Evolutionary conservation across 2,888 invertebrate genomes (phyloP).

Genomic region (Candidula unifasciata): DNA sequence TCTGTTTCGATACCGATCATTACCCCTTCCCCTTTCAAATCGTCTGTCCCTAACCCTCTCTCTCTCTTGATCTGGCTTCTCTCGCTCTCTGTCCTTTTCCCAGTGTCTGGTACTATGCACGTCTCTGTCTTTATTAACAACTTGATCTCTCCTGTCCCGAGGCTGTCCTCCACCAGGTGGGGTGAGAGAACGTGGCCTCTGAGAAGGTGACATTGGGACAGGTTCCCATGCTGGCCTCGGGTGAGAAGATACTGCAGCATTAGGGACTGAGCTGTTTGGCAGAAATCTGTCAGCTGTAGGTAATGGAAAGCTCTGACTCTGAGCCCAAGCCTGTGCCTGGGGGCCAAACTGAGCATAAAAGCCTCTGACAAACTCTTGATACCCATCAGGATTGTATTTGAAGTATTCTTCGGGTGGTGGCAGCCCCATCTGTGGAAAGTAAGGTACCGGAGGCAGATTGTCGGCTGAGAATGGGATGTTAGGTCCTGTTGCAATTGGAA

Average conservation of each 20-base stretch:
- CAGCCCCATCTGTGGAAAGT: slow-evolving; percentile 45
- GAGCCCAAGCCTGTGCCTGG: slow-evolving; percentile 51
- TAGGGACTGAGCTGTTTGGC: slow-evolving; percentile 54
- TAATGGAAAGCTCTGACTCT: slow-evolving; percentile 51
- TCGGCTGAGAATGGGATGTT: neutral
- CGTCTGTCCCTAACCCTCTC: slow-evolving; percentile 26
- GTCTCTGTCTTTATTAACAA: slow-evolving; percentile 27
- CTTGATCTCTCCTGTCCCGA: slow-evolving; percentile 30
- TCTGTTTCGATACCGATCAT: slow-evolving; percentile 14
- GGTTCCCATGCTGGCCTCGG: slow-evolving; percentile 48
- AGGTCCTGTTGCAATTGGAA: neutral
- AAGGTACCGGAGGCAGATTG: slow-evolving; percentile 48
- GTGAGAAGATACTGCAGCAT: slow-evolving; percentile 51
- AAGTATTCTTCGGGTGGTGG: slow-evolving; percentile 51
- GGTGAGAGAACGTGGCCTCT: slow-evolving; percentile 43
- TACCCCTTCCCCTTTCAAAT: slow-evolving; percentile 35
- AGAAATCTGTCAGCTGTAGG: slow-evolving; percentile 53
- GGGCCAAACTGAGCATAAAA: slow-evolving; percentile 47
- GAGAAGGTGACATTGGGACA: slow-evolving; percentile 45
- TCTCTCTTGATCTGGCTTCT: slow-evolving; percentile 9
- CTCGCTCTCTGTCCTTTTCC: slow-evolving; percentile 45
- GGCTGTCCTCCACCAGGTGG: slow-evolving; percentile 21
- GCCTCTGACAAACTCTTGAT: slow-evolving; percentile 48
- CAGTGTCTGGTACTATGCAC: slow-evolving; percentile 7
- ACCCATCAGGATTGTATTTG: slow-evolving; percentile 55